phyloP scores from a whole-genome alignment of 1,140 invertebrate genomes.

The Hyles vespertilio region DNA sequence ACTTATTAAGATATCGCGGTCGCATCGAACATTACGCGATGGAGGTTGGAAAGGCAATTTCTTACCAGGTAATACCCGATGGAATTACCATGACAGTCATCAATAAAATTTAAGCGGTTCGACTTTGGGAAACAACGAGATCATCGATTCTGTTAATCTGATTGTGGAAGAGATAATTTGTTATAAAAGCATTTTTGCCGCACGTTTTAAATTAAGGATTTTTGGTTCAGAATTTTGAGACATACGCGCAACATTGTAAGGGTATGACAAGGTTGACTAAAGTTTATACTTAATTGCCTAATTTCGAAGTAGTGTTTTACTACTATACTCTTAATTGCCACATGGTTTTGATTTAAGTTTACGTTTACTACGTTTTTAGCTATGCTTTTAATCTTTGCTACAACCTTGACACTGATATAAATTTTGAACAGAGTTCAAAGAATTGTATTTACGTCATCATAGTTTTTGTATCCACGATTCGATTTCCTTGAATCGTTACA shows the following conservation, averaged over 20 bases:
- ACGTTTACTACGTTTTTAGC: too few species aligned
- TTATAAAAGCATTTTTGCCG: background rate
- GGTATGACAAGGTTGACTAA: background rate
- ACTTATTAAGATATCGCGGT: conserved; percentile 70
- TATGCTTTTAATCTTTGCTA: too few species aligned
- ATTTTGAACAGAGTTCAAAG: too few species aligned
- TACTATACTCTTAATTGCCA: too few species aligned
- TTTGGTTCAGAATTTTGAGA: background rate
- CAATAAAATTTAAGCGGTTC: conserved; percentile 54
- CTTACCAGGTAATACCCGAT: conserved; percentile 42
- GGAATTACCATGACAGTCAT: conserved; percentile 61
- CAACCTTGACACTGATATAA: too few species aligned
- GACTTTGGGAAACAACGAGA: conserved; percentile 37
- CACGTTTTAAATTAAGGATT: background rate
- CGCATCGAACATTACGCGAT: conserved; percentile 57
- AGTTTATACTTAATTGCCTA: too few species aligned
- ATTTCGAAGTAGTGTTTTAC: too few species aligned
- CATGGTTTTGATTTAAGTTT: too few species aligned
- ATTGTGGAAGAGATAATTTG: conserved; percentile 27
- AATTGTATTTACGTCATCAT: too few species aligned
- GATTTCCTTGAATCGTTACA: too few species aligned
- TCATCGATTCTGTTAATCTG: conserved; percentile 29
- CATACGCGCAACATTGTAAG: background rate
- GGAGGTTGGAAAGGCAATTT: conserved; percentile 49
- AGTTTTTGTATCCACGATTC: background rate